These are phyloP conservation scores for Seriola aureovittata DNA, from an alignment of 2,113 vertebrate genomes.

Conservation along the genomic window DNA sequence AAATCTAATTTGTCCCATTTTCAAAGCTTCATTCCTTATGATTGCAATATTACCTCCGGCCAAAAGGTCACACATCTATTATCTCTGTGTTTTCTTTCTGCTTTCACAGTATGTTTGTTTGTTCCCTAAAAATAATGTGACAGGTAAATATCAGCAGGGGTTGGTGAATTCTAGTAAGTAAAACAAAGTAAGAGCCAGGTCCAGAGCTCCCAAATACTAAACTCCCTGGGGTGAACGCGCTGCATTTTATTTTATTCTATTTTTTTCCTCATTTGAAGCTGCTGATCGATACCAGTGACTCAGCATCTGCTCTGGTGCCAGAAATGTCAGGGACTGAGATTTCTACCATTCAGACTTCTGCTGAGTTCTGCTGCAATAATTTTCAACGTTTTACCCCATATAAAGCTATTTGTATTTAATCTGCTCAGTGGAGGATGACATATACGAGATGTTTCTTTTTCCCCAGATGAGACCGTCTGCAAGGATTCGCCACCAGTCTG, in stretches of 20 bases:
- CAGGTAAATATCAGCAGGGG: constrained; percentile 28
- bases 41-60: too few relatives aligned
- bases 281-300: constrained; percentile 59
- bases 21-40: too few relatives aligned
- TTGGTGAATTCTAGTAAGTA: constrained; percentile 22
- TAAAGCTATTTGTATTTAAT: not conserved
- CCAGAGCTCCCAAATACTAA: too few relatives aligned
- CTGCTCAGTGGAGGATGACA: constrained; percentile 12
- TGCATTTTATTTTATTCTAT: not conserved
- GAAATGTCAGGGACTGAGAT: constrained; percentile 30
- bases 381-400: constrained; percentile 15
- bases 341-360: constrained; percentile 31
- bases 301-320: constrained; percentile 43
- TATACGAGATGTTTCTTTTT: not conserved
- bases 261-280: constrained; percentile 19
- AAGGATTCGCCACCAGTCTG: not conserved
- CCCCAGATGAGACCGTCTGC: not conserved
- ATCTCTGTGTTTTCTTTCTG: too few relatives aligned
- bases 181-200: constrained; percentile 9
- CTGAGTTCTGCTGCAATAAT: constrained; percentile 14
- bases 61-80: too few relatives aligned
- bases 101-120: not conserved
- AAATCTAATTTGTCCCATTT: too few relatives aligned
- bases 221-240: too few relatives aligned
- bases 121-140: constrained; percentile 6